These are phyloP conservation scores for Merodon equestris DNA, from an alignment of 2,888 invertebrate species.

Conservation along the genomic window DNA sequence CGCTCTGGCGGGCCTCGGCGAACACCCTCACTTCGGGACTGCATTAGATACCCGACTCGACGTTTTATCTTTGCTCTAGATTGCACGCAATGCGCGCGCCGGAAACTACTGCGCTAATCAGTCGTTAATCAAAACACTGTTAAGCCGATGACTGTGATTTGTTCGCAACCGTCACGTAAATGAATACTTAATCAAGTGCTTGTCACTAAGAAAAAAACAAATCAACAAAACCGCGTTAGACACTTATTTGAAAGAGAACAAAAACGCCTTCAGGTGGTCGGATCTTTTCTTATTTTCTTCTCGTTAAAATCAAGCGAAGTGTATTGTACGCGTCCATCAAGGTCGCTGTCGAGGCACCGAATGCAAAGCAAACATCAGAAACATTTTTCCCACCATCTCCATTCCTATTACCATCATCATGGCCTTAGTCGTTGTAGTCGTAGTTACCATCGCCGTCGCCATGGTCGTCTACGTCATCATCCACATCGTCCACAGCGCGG, in stretches of 20 bases:
- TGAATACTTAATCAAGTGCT: neutral
- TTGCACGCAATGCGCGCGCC: conserved; percentile 46
- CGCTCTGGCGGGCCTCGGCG: conserved; percentile 8
- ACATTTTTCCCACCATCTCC: conserved; percentile 70
- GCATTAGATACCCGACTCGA: neutral
- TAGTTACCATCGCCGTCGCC: neutral
- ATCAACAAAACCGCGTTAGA: conserved; percentile 22
- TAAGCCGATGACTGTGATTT: conserved; percentile 28
- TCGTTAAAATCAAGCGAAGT: conserved; percentile 53
- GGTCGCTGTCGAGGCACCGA: conserved; percentile 79
- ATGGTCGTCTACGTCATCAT: conserved; percentile 1
- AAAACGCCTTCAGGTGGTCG: conserved; percentile 38
- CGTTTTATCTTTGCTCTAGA: conserved; percentile 26
- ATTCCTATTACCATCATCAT: conserved; percentile 52
- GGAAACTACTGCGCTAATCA: conserved; percentile 34
- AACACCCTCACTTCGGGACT: conserved; percentile 30
- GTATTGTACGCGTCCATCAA: conserved; percentile 78
- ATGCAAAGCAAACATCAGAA: conserved; percentile 71
- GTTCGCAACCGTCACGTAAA: conserved; percentile 36
- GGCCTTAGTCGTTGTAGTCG: conserved; percentile 28
- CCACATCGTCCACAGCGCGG: conserved; percentile 32
- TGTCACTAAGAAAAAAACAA: conserved; percentile 32
- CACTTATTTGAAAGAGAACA: conserved; percentile 13
- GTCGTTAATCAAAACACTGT: conserved; percentile 41
- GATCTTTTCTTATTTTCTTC: conserved; percentile 12